These are phyloP conservation scores for Ctenomys sociabilis DNA, from an alignment of 2,113 vertebrate genomes.

Conservation along the genomic window DNA sequence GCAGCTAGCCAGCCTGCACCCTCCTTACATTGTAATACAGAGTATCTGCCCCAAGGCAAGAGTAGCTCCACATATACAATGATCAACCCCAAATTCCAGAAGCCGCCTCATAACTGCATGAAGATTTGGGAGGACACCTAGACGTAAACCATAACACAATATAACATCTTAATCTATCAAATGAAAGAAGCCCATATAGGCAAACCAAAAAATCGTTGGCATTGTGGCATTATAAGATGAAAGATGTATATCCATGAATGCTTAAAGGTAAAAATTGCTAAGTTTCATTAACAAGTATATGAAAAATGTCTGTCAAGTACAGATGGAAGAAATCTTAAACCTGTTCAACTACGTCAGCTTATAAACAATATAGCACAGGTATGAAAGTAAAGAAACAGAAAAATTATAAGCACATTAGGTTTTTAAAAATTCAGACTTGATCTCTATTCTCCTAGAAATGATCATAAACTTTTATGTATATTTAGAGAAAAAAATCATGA, in stretches of 20 bases:
- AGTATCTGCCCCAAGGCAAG: too few species aligned
- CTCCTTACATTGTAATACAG: too few species aligned
- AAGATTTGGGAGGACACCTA: too few species aligned
- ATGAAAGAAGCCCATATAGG: not conserved
- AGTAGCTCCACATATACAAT: too few species aligned
- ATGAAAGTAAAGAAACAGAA: not conserved
- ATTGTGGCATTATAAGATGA: not conserved
- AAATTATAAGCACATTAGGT: not conserved
- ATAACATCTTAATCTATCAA: not conserved
- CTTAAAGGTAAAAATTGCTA: not conserved
- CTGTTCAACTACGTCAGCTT: not conserved
- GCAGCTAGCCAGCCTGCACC: too few species aligned
- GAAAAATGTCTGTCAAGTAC: not conserved
- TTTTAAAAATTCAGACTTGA: not conserved
- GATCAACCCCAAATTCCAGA: too few species aligned
- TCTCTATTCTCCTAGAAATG: not conserved
- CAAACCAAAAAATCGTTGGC: not conserved
- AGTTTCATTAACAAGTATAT: conserved; percentile 39
- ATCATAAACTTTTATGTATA: not conserved
- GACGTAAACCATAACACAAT: too few species aligned
- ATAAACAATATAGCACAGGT: not conserved
- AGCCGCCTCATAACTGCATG: too few species aligned
- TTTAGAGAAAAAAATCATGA: not conserved
- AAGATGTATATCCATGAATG: conserved; percentile 4
- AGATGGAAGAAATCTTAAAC: not conserved